Evolutionary conservation across 2,888 invertebrate species (phyloP), one percentile per base, ranked within the genome.

Genomic region (Saturnia pavonia): DNA sequence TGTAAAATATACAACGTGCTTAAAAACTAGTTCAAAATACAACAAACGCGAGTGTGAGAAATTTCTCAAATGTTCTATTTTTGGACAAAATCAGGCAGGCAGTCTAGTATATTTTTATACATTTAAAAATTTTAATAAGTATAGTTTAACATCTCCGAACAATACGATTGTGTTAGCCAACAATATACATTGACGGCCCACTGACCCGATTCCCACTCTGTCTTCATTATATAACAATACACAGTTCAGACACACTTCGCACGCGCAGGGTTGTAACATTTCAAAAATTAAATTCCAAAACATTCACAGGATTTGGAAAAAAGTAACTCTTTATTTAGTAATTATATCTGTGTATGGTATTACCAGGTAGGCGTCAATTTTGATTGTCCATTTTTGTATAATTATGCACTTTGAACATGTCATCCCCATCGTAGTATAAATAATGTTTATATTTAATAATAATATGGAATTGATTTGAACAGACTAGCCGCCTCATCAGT

Each of bases 91-190:
- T 11, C 22, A 42, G 34, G 22, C 14, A 2, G 25, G 67, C 9
- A 1, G 57, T 9, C 11, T 57, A 25, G 57, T 57, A 25, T 25
- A 25, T 16, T 25, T 25, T 57, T 27, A 57, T 25, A 57, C 14
- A 4, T 57, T 57, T 57, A 25, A 25, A 25, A 25, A n/a, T n/a
- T 14, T 57, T 57, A 57, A 25, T 57, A 57, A 27, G 57, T 14
- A 25, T 9, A 14, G 12, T 14, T 57, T 9, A 65, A 65, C 65
- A 65, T 65, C 40, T 65, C 1, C 65, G 65, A 65, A 65, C 40
- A 65, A 65, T 65, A n/a, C 65, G n/a, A 40, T 65, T n/a, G 34
- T 65, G 65, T 65, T 65, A n/a, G 40, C 65, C 34, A 65, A 65
- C 40, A 40, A n/a, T 11, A 65, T 40, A 19, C 6, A 19, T 40